Evolutionary conservation across 53 echinoderm and acorn worm genomes (phyloP).

Genomic region (Paracentrotus lividus): DNA sequence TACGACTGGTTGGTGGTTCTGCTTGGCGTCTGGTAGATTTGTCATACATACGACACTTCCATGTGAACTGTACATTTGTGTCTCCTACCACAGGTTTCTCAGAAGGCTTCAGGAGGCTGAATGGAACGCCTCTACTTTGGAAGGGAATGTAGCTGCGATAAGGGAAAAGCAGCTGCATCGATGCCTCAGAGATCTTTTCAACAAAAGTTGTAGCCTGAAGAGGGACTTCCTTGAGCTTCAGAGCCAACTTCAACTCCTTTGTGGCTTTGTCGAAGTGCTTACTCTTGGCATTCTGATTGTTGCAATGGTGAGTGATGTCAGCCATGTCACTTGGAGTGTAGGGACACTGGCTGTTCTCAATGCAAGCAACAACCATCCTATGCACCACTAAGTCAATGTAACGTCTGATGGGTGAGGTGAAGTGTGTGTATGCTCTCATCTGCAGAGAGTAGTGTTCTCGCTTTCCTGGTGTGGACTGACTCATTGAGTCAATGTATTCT

Average conservation of each 20-base stretch:
- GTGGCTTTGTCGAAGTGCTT: constrained; percentile 78
- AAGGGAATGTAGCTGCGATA: constrained; percentile 69
- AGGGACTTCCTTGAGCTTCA: constrained; percentile 84
- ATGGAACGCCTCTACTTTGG: neutral
- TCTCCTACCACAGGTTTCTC: constrained; percentile 69
- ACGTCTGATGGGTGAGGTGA: constrained; percentile 88
- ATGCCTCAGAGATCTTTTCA: constrained; percentile 72
- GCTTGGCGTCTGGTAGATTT: constrained; percentile 4
- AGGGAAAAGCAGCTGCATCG: constrained; percentile 75
- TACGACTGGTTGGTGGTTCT: constrained; percentile 29
- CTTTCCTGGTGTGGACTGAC: constrained; percentile 60
- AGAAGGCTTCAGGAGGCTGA: constrained; percentile 74
- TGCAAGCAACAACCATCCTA: constrained; percentile 76
- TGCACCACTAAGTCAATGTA: constrained; percentile 91
- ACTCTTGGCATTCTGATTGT: constrained; percentile 75
- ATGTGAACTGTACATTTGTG: constrained; percentile 62
- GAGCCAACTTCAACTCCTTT: constrained; percentile 74
- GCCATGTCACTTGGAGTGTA: constrained; percentile 81
- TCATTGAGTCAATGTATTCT: constrained; percentile 80
- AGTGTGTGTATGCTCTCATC: constrained; percentile 74
- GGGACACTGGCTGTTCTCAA: constrained; percentile 71
- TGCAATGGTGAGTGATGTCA: constrained; percentile 85
- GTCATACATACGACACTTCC: constrained; percentile 84
- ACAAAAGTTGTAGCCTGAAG: constrained; percentile 75
- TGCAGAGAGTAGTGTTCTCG: constrained; percentile 75